A percentile compares a stretch with the other conserved stretches of the same genome.
Conservation (phyloP, 2,113 vertebrate species). For the Trematocara unimaculatum region DNA sequence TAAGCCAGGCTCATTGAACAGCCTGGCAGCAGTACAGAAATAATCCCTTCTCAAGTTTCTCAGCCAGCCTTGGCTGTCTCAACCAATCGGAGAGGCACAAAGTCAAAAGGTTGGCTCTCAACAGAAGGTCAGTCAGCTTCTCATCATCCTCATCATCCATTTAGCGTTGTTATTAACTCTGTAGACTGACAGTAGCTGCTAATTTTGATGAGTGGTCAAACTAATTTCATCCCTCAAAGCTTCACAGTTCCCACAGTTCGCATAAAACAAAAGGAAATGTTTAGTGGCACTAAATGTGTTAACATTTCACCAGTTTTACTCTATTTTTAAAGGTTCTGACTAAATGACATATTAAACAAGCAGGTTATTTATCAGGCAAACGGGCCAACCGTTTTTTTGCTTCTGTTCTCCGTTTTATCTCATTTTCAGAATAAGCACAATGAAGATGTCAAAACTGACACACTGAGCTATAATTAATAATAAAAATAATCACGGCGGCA, state of each 20-base stretch:
- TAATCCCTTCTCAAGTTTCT: constrained; percentile 22
- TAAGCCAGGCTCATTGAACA: background rate
- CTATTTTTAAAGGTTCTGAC: background rate
- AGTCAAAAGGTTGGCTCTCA: background rate
- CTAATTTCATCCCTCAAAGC: background rate
- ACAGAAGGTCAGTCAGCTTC: background rate
- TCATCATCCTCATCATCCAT: background rate
- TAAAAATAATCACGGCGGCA: background rate
- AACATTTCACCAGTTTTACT: background rate
- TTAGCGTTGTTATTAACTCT: background rate
- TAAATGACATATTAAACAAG: background rate
- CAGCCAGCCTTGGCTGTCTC: background rate
- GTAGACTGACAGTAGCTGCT: background rate
- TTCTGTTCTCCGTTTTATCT: background rate
- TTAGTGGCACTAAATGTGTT: background rate
- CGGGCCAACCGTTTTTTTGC: background rate
- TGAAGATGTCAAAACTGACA: background rate
- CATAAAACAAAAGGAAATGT: background rate
- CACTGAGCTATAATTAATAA: background rate
- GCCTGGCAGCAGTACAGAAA: background rate
- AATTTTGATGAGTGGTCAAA: background rate
- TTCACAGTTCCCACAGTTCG: background rate
- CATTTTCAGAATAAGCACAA: background rate
- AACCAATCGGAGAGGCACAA: background rate
- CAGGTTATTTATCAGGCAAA: background rate